Evolutionary conservation across 2,113 vertebrate genomes (phyloP).

Genomic region (Oreocharis arfaki): DNA sequence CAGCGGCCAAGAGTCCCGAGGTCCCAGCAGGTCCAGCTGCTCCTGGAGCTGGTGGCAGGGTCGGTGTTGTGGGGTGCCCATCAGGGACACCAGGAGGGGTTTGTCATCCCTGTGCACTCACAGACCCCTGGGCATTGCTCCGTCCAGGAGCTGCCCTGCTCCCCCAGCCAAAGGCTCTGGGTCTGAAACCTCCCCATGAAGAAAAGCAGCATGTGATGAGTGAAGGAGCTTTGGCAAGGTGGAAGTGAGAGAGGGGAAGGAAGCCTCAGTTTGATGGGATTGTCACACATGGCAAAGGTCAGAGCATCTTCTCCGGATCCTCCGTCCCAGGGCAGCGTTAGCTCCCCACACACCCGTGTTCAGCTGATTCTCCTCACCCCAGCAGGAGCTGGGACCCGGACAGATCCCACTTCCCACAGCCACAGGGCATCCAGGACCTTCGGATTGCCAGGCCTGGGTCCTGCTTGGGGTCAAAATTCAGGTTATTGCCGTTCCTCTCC

Average conservation of each 20-base stretch:
- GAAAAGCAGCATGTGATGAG: rapidly evolving
- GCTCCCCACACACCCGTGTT: neutral
- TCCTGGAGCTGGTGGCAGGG: neutral
- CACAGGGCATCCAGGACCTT: neutral
- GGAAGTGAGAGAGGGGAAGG: neutral
- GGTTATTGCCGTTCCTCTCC: neutral
- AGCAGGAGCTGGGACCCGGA: neutral
- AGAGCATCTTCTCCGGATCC: neutral
- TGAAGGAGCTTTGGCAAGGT: neutral
- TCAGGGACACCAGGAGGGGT: neutral
- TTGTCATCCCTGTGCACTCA: neutral
- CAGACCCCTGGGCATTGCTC: neutral
- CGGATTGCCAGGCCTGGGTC: neutral
- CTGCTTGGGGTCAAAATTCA: neutral
- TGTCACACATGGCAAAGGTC: rapidly evolving
- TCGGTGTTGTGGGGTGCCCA: rapidly evolving
- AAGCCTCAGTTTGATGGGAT: neutral
- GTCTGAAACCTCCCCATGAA: neutral
- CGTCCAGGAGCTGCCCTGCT: neutral
- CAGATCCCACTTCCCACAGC: neutral
- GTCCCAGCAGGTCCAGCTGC: neutral
- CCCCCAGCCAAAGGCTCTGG: neutral
- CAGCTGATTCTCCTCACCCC: neutral
- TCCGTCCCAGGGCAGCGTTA: rapidly evolving
- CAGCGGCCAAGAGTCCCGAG: neutral